Percentiles rank a stretch among this genome's conserved stretches.
These are phyloP conservation scores for Ectropis grisescens DNA, from an alignment of 1,140 invertebrate species.

Conservation along the genomic window DNA sequence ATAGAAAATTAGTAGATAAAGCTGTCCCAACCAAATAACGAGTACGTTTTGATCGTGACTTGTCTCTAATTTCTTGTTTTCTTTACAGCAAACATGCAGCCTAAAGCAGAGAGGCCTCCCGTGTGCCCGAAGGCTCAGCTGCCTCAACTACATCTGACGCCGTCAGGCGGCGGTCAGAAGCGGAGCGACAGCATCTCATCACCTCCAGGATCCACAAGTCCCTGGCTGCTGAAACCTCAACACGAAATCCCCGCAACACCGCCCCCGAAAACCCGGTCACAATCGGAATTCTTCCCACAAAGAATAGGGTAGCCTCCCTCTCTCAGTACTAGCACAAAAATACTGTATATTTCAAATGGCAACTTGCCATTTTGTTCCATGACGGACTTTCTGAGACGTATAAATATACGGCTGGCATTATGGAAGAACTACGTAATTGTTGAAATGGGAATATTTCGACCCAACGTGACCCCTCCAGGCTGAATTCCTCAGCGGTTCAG, in stretches of 20 bases:
- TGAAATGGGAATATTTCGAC: conserved; percentile 14
- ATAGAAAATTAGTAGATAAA: no score
- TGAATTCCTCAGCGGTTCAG: conserved; percentile 13
- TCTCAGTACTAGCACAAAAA: conserved; percentile 18
- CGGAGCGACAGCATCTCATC: conserved; percentile 20
- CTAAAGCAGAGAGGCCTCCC: conserved; percentile 41
- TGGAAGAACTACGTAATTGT: conserved; percentile 29
- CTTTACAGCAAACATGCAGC: conserved; percentile 50
- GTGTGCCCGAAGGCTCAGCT: conserved; percentile 31
- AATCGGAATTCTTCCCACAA: conserved; percentile 43
- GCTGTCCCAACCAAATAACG: no score
- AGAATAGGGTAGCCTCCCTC: conserved; percentile 39
- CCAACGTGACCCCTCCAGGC: conserved; percentile 1
- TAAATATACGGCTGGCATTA: conserved; percentile 45
- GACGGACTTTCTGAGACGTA: conserved; percentile 39
- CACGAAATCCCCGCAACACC: conserved; percentile 55
- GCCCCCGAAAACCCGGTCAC: conserved; percentile 35
- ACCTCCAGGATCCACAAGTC: conserved; percentile 22
- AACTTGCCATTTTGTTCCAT: conserved; percentile 46
- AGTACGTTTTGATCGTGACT: no score
- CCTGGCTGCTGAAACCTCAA: conserved; percentile 43
- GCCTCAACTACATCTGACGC: conserved; percentile 44
- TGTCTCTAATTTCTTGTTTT: no score
- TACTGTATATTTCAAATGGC: conserved; percentile 43
- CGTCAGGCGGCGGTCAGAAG: conserved; percentile 31